Evolutionary conservation across 2,797 vertebrate species (phyloP).

Genomic region (Bovichtus variegatus): DNA sequence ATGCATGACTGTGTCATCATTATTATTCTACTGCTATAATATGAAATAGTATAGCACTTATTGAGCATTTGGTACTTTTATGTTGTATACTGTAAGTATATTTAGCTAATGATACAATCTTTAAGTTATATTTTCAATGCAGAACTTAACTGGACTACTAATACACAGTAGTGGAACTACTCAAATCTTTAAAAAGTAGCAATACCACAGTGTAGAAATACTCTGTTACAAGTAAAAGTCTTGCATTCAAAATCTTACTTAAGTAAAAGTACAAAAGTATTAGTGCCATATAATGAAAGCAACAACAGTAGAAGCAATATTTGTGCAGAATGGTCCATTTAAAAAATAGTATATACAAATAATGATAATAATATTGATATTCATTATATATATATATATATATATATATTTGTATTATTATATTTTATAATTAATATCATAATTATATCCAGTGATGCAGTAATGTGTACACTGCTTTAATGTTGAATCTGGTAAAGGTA

Average conservation of each 20-base stretch:
- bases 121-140: background rate
- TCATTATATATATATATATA: no score
- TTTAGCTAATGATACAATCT: background rate
- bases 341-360: no score
- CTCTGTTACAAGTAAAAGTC: background rate
- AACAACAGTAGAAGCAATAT: background rate
- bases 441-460: background rate
- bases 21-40: background rate
- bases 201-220: background rate
- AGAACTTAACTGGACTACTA: background rate
- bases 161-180: background rate
- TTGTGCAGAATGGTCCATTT: background rate
- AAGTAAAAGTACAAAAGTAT: background rate
- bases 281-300: background rate
- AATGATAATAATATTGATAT: no score
- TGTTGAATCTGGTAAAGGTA: background rate
- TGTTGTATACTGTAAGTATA: background rate
- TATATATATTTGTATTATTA: no score
- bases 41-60: background rate
- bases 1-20: background rate
- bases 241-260: background rate
- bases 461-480: background rate
- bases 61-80: background rate
- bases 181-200: background rate
- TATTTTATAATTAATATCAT: background rate